Conservation (phyloP, 1,140 invertebrate genomes). For the Eulimnadia texana region DNA sequence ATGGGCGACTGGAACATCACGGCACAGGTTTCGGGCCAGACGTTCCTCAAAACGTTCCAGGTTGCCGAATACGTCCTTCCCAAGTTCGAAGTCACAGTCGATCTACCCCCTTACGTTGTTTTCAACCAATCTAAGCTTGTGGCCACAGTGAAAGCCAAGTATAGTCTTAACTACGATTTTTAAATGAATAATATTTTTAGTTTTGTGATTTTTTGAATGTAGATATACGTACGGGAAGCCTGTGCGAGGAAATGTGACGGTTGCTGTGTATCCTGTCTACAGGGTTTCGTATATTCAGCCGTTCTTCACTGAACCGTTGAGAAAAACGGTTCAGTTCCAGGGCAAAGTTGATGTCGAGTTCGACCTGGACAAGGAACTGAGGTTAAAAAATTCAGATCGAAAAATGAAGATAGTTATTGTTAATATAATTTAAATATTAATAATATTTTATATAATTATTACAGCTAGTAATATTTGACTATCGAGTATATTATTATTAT, state of each 20-base stretch:
- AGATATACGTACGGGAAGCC: constrained; percentile 68
- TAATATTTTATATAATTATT: too few species aligned
- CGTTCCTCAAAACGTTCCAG: constrained; percentile 51
- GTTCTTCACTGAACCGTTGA: constrained; percentile 50
- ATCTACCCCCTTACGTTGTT: constrained; percentile 61
- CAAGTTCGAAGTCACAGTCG: constrained; percentile 74
- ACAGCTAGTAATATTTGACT: too few species aligned
- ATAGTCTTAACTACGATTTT: constrained; percentile 25
- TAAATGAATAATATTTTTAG: neutral
- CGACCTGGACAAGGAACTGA: constrained; percentile 51
- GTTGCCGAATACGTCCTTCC: constrained; percentile 86
- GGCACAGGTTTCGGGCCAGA: constrained; percentile 43
- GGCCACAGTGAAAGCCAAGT: constrained; percentile 70
- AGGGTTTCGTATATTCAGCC: constrained; percentile 62
- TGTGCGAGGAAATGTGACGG: constrained; percentile 59
- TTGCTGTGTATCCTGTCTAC: constrained; percentile 58
- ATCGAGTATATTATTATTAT: too few species aligned
- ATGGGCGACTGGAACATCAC: constrained; percentile 81
- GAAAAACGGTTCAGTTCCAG: constrained; percentile 68
- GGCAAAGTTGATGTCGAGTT: constrained; percentile 60
- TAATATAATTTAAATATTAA: neutral
- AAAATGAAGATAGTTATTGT: neutral
- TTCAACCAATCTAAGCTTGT: constrained; percentile 60
- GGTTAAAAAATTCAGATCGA: constrained; percentile 26
- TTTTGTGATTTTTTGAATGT: neutral